Evolutionary conservation across 1,140 invertebrate genomes (phyloP), one percentile per base, ranked within the genome.

Genomic region (Chrysomallon squamiferum): DNA sequence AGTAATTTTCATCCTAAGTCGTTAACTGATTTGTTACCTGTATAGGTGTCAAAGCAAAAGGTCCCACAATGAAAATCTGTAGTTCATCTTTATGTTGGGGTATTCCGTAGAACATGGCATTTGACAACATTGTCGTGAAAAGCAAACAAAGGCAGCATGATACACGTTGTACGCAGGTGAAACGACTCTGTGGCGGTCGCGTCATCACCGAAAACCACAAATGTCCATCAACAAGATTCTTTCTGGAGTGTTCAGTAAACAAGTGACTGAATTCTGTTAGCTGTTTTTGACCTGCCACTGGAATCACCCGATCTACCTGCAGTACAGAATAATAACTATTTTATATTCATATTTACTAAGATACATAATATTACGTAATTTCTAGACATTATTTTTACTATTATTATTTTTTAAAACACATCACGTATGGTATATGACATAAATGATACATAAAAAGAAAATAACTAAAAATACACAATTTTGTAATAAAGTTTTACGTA

Each of bases 181-280:
- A 89, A 30, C 87, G 72, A 59, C 86, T 88, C 27, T 84, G 75
- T 3, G 87, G 84, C n/a, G 88, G 88, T 33, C 88, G 74, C 33
- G 86, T 78, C 68, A 89, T 85, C 11, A 89, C 82, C 7, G 87
- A 88, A 66, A 89, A 88, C 88, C 88, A 89, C 3, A 89, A 73
- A 74, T 89, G 88, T 33, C 87, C 87, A 72, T 89, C 88, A 15
- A 82, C 78, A 0, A 89, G 70, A 57, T 86, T 86, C 66, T 86
- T 86, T 30, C 81, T 80, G 2, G 84, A 81, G 27, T 77, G 84
- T 50, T 85, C 80, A 9, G 80, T 65, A 73, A 89, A 88, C 32
- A 88, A 70, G 69, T 88, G 86, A n/a, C 74, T 74, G 60, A 88
- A 87, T 59, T 88, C 84, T 20, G 72, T 71, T 72, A 85, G 81